phyloP scores from a whole-genome alignment of 2,888 invertebrate species.

The Amiota minor region DNA sequence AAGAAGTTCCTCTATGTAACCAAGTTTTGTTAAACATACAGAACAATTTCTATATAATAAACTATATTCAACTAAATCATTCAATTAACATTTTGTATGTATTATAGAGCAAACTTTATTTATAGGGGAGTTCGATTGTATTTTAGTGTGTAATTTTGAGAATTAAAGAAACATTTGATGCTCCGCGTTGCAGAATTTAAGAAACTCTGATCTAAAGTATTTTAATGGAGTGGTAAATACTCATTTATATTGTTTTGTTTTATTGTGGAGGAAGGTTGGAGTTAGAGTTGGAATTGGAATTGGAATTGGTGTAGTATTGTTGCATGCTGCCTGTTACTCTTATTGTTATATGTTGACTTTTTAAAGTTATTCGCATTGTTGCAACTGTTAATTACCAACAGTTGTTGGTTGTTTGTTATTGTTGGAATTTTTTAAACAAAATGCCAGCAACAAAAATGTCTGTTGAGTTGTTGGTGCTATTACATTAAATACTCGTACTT shows the following conservation, averaged over 20 bases:
- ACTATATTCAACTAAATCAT: background rate
- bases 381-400: slow-evolving; percentile 8
- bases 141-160: too few relatives aligned
- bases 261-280: background rate
- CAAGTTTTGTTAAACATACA: too few relatives aligned
- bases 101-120: too few relatives aligned
- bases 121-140: too few relatives aligned
- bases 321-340: background rate
- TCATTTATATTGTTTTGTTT: background rate
- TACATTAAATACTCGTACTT: too few relatives aligned
- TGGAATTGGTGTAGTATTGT: background rate
- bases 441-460: too few relatives aligned
- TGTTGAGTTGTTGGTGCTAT: too few relatives aligned
- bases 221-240: slow-evolving; percentile 25
- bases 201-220: slow-evolving; percentile 1
- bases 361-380: background rate
- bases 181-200: background rate
- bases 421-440: too few relatives aligned
- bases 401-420: background rate
- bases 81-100: too few relatives aligned
- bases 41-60: too few relatives aligned
- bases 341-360: background rate
- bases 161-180: too few relatives aligned
- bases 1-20: too few relatives aligned
- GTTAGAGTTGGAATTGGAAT: background rate